Base-by-base conservation (phyloP, 2,113 vertebrate genomes). In the Xenopus laevis region DNA sequence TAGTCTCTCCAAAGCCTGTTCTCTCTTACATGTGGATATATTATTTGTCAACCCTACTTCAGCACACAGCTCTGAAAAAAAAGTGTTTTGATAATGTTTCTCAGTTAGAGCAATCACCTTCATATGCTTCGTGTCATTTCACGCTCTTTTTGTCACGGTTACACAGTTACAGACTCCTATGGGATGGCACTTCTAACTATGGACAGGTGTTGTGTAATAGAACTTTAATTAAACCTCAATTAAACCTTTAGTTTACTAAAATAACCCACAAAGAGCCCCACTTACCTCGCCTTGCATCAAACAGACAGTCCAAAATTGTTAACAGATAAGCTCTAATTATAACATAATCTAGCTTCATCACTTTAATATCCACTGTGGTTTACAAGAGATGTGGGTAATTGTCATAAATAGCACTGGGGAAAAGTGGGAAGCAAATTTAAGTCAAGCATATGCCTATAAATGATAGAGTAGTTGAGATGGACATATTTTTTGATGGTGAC, bases 1-100 rank as follows among this genome's bases (percentile, higher is more conserved):
- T 50, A 50, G 1, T 13, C 47, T 50, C 47, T 50, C 10, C 47
- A 50, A 50, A 50, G 15, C 47, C 11, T 50, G 47, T 13, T 50
- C 12, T 16, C 47, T 50, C 15, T 13, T 50, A 50, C 11, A 50
- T 50, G 12, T 50, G 11, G 16, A 55, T 55, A 16, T 16, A 55
- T 55, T 55, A 55, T 55, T 55, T 55, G 53, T 55, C 53, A 55
- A 55, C 53, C 10, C 53, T 55, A 55, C 53, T n/a, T 55, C 53
- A 55, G 13, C 53, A 55, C 53, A 18, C 53, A 55, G 53, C 53
- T 18, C 13, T 55, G 13, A 13, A 55, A 16, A 55, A 13, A 55
- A 16, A 55, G 13, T 55, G 53, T 55, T 55, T 55, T n/a, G 16
- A 55, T 55, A 13, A 55, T 55, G 17, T 55, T 55, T 55, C 17